A percentile compares a stretch with the other conserved stretches of the same genome.
Evolutionary conservation across 2,797 vertebrate genomes (phyloP).

Genomic region (Oryzias dopingdopingensis): DNA sequence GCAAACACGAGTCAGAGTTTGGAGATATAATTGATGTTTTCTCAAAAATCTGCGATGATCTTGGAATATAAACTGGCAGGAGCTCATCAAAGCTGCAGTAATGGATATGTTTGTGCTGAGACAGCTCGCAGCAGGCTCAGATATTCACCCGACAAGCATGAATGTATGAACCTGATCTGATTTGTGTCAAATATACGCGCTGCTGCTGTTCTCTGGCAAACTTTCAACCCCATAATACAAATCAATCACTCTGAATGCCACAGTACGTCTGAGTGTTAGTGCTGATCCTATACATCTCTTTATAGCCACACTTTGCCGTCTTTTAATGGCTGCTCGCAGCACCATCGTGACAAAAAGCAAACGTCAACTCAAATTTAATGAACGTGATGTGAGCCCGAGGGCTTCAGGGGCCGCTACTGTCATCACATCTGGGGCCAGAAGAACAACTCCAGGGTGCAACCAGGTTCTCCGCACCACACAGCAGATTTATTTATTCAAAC

Average conservation of each 20-base stretch:
- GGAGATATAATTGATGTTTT: too few species aligned
- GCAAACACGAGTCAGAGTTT: too few species aligned
- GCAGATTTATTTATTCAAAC: too few species aligned
- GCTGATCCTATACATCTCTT: conserved; percentile 13
- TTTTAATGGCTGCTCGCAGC: conserved; percentile 8
- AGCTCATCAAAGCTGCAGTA: background rate
- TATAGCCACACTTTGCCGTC: conserved; percentile 9
- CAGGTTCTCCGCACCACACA: too few species aligned
- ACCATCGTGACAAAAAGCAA: background rate
- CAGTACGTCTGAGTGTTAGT: conserved; percentile 7
- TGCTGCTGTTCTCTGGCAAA: conserved; percentile 4
- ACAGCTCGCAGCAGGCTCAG: background rate
- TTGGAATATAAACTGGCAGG: too few species aligned
- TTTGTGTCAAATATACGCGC: conserved; percentile 2
- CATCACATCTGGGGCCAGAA: too few species aligned
- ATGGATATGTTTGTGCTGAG: conserved; percentile 4
- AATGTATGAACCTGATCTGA: conserved; percentile 2
- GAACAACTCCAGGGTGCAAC: too few species aligned
- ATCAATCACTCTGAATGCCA: conserved; percentile 12
- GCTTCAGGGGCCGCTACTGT: too few species aligned
- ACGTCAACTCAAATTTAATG: background rate
- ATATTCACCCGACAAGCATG: conserved; percentile 7
- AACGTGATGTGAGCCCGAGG: background rate
- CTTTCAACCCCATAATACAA: conserved; percentile 5
- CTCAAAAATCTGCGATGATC: too few species aligned